Evolutionary conservation across 30 jellyfish, hydroid and myxozoan species (phyloP).

Genomic region (Aurelia sp.): DNA sequence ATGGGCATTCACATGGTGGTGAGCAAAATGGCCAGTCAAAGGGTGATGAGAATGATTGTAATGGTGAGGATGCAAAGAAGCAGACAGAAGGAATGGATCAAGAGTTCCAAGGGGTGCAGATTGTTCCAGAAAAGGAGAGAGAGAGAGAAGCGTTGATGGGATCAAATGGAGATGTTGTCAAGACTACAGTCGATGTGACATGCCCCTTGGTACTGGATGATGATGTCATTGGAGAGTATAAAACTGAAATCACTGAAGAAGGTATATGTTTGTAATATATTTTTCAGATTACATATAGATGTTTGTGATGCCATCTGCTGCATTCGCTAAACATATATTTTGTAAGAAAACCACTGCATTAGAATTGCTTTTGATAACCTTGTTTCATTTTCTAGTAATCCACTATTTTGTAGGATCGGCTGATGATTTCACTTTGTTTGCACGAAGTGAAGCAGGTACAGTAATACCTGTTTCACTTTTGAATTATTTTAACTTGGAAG

Average conservation of each 20-base stretch:
- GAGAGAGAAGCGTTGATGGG: background rate
- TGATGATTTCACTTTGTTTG: too few species aligned
- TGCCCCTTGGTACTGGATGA: conserved; percentile 56
- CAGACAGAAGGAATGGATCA: background rate
- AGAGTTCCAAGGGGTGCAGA: too few species aligned
- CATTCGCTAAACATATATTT: too few species aligned
- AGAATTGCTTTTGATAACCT: too few species aligned
- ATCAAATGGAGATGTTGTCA: conserved; percentile 1
- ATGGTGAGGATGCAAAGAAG: conserved; percentile 13
- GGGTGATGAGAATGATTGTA: background rate
- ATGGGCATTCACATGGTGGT: too few species aligned
- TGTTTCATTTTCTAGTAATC: too few species aligned
- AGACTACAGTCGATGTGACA: conserved; percentile 41
- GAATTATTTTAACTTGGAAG: too few species aligned
- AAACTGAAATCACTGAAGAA: conserved; percentile 48
- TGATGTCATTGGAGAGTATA: conserved; percentile 57
- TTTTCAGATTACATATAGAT: background rate
- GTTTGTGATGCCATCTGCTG: background rate
- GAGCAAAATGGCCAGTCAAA: too few species aligned
- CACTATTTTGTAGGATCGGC: too few species aligned
- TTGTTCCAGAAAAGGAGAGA: background rate
- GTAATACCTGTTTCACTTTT: too few species aligned
- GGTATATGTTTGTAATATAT: background rate
- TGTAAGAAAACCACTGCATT: background rate
- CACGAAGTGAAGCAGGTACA: too few species aligned